Percentiles rank a stretch among this genome's conserved stretches.
phyloP scores from a whole-genome alignment of 2,797 vertebrate species.

The Lateolabrax maculatus region DNA sequence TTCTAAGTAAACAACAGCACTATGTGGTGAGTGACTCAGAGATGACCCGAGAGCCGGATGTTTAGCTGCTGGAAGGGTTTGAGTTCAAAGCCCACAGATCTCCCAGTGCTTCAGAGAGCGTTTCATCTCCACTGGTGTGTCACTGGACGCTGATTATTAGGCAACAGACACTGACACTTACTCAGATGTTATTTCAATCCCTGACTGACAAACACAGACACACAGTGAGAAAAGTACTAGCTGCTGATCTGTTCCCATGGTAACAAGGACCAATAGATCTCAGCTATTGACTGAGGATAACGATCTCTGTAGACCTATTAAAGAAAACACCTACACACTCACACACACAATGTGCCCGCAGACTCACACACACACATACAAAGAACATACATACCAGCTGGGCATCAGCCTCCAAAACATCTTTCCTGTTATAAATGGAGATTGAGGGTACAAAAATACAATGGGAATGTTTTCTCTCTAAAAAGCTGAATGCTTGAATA shows the following conservation, averaged over 20 bases:
- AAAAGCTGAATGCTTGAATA: constrained; percentile 30
- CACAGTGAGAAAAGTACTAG: constrained; percentile 63
- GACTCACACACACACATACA: constrained; percentile 21
- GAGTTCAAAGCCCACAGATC: constrained; percentile 25
- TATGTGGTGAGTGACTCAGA: constrained; percentile 7
- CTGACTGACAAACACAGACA: constrained; percentile 71
- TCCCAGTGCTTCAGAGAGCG: neutral
- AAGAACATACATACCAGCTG: constrained; percentile 16
- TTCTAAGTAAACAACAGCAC: neutral
- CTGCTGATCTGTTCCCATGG: constrained; percentile 85
- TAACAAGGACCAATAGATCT: constrained; percentile 80
- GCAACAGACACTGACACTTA: constrained; percentile 59
- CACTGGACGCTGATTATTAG: constrained; percentile 50
- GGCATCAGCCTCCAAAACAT: constrained; percentile 40
- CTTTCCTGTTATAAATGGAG: constrained; percentile 43
- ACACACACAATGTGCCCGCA: constrained; percentile 12
- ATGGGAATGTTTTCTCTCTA: constrained; percentile 21
- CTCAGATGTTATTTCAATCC: constrained; percentile 69
- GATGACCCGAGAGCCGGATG: neutral
- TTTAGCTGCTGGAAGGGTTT: constrained; percentile 27
- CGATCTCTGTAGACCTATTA: constrained; percentile 77
- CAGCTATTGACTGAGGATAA: constrained; percentile 77
- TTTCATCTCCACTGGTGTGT: constrained; percentile 21
- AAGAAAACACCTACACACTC: constrained; percentile 68
- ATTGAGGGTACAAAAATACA: constrained; percentile 29